Percentiles rank a stretch among this genome's conserved stretches.
Evolutionary conservation across 2,888 invertebrate genomes (phyloP).

Genomic region (Brachypalpus laphriformis): DNA sequence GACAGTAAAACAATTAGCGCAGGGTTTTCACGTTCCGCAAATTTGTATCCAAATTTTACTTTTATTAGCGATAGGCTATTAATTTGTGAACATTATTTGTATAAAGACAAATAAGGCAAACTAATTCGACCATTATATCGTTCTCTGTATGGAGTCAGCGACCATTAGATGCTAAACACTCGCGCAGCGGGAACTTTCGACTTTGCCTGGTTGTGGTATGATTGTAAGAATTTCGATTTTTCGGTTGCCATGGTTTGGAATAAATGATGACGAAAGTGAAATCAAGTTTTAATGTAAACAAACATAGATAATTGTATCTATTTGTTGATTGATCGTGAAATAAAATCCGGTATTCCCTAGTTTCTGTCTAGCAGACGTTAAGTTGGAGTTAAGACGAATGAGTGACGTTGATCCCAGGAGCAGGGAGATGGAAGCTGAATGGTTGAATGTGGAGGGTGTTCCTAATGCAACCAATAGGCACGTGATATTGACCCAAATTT

Average conservation of each 20-base stretch:
- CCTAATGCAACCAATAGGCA: too few species aligned
- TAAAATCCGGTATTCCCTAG: neutral
- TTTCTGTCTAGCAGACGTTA: neutral
- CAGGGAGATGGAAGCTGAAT: too few species aligned
- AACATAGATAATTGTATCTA: conserved; percentile 13
- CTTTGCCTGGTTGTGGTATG: too few species aligned
- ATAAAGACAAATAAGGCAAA: conserved; percentile 25
- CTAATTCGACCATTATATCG: conserved; percentile 25
- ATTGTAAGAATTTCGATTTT: conserved; percentile 4
- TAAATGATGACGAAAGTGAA: conserved; percentile 37
- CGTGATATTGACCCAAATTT: too few species aligned
- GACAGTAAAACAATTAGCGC: conserved; percentile 5
- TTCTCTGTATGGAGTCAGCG: conserved; percentile 18
- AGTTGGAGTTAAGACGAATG: neutral
- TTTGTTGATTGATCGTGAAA: too few species aligned
- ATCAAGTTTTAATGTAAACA: conserved; percentile 16
- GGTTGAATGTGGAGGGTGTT: too few species aligned
- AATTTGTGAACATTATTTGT: conserved; percentile 42
- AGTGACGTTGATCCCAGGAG: too few species aligned
- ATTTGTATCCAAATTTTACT: conserved; percentile 32
- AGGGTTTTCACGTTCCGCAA: conserved; percentile 24
- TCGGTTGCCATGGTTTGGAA: conserved; percentile 1
- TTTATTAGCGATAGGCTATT: conserved; percentile 39
- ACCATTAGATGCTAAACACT: conserved; percentile 23
- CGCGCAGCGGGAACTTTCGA: conserved; percentile 3